Evolutionary conservation across 2,888 invertebrate species (phyloP).

Genomic region (Epinotia demarniana): DNA sequence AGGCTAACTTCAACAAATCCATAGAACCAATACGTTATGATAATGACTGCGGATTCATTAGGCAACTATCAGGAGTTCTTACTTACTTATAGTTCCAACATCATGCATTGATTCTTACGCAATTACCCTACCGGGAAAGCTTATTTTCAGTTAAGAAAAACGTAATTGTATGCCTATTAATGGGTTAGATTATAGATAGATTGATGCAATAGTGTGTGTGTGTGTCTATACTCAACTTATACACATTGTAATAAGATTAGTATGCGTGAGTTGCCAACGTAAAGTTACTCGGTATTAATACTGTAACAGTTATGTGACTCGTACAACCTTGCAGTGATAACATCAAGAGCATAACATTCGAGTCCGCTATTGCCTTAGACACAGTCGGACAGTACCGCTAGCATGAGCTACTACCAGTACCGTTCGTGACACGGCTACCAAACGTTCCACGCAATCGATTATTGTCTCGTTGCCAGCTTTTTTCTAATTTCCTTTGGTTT

Average conservation of each 20-base stretch:
- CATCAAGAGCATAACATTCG: conserved; percentile 25
- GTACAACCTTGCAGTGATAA: conserved; percentile 25
- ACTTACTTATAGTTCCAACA: background rate
- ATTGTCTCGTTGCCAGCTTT: conserved; percentile 51
- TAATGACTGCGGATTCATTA: too few species aligned
- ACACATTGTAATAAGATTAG: background rate
- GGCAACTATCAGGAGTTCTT: too few species aligned
- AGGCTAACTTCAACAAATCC: too few species aligned
- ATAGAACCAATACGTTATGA: too few species aligned
- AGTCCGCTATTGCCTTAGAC: conserved; percentile 61
- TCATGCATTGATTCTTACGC: background rate
- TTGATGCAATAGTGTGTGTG: background rate
- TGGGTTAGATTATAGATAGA: too few species aligned
- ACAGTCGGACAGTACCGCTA: conserved; percentile 74
- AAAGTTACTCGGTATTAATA: background rate
- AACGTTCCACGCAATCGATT: conserved; percentile 61
- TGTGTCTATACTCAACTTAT: background rate
- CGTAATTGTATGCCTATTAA: too few species aligned
- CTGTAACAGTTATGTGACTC: conserved; percentile 22
- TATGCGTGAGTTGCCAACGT: background rate
- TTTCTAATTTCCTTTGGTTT: background rate
- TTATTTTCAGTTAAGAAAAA: background rate
- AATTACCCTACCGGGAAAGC: background rate
- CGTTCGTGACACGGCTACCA: conserved; percentile 65
- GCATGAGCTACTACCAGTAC: conserved; percentile 63